Evolutionary conservation across 2,113 vertebrate genomes (phyloP), one percentile per base, ranked within the genome.

Genomic region (Pseudonaja textilis): DNA sequence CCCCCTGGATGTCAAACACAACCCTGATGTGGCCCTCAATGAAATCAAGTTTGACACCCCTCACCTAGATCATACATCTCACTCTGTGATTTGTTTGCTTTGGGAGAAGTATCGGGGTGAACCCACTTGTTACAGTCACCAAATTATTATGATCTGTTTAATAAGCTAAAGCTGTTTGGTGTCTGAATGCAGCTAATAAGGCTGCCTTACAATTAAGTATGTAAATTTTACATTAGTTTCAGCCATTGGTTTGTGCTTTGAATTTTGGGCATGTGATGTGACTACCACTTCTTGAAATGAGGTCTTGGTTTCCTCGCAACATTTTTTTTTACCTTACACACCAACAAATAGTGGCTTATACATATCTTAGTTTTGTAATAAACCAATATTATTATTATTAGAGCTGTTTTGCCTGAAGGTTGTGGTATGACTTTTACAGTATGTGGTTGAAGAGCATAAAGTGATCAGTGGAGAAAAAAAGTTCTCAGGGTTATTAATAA

Each of bases 401-500:
- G 34, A 90, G n/a, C 45, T 61, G 29, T 93, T 90, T 90, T 64
- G 81, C 20, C 34, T 55, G 89, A 87, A 90, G 45, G 12, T 74
- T 16, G n/a, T 42, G 39, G 29, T 89, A 9, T n/a, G 64, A n/a
- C 12, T 87, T 94, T 54, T 95, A 50, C 47, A 9, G 47, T 95
- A 90, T 96, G 45, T 56, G 34, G 56, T 54, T 61, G 34, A 61
- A 85, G 69, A 61, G 52, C 14, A 85, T 5, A 56, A 57, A 23
- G 29, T 85, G 56, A 57, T 94, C 93, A 95, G 92, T 45, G 89
- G 64, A 81, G 86, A 23, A 1, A 20, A n/a, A 45, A 52, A 25
- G 61, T 69, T 85, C 14, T 90, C 52, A 81, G 91, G 92, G 52
- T 92, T 90, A 95, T 94, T 18, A 94, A 91, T 50, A 94, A 93